phyloP scores from a whole-genome alignment of 2,888 invertebrate genomes.

The Cheilosia urbana region DNA sequence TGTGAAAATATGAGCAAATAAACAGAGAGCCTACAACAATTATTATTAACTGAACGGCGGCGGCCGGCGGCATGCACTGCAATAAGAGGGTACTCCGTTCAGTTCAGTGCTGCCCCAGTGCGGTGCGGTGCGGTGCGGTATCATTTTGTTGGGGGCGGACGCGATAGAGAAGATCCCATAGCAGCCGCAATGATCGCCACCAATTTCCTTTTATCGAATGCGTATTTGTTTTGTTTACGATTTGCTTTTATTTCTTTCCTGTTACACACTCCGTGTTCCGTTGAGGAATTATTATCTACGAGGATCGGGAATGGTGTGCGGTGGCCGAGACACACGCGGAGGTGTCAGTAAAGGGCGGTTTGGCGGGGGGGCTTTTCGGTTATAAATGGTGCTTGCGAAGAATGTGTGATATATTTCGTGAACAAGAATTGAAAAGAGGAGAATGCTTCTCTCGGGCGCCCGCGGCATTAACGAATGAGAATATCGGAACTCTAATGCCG shows the following conservation, averaged over 20 bases:
- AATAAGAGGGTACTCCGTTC: not conserved
- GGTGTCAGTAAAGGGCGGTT: conserved; percentile 44
- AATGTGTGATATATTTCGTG: conserved; percentile 25
- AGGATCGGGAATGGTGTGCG: not conserved
- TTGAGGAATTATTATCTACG: conserved; percentile 5
- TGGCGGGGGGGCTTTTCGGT: conserved; percentile 1
- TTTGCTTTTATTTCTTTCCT: conserved; percentile 41
- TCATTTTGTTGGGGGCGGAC: not conserved
- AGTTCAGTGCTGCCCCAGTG: not conserved
- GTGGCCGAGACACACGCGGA: conserved; percentile 1
- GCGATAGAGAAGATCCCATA: not conserved
- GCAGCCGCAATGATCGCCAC: conserved; percentile 18
- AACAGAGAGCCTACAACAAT: conserved; percentile 8
- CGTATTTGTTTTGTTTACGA: conserved; percentile 62
- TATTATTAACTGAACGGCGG: conserved; percentile 19
- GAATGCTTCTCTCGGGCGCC: not conserved
- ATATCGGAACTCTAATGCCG: conserved; percentile 11
- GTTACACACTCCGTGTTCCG: conserved; percentile 10
- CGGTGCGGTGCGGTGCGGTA: not conserved
- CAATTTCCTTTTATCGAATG: conserved; percentile 58
- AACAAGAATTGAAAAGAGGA: not conserved
- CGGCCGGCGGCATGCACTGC: not conserved
- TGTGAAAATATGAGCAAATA: conserved; percentile 24
- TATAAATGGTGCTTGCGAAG: conserved; percentile 18
- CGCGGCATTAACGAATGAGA: not conserved